phyloP scores from a whole-genome alignment of 2,888 invertebrate species.

The Agonopterix heracliana region DNA sequence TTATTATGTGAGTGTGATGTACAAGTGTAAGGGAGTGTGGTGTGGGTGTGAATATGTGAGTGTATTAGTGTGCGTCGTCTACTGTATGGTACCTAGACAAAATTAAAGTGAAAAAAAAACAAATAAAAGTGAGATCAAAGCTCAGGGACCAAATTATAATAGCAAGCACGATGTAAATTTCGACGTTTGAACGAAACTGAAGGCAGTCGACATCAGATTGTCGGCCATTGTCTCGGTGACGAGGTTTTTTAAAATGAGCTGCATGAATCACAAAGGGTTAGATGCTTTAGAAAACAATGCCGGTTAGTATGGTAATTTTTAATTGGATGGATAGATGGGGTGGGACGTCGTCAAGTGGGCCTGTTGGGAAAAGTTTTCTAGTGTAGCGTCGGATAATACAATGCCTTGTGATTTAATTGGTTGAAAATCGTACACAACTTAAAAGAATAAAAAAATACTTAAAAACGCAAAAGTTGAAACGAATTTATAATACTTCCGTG shows the following conservation, averaged over 20 bases:
- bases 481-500: too few relatives aligned
- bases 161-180: constrained; percentile 1
- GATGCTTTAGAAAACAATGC: not conserved
- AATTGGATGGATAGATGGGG: constrained; percentile 1
- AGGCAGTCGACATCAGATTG: constrained; percentile 5
- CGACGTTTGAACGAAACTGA: constrained; percentile 4
- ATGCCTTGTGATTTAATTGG: too few relatives aligned
- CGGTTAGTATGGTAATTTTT: constrained; percentile 9
- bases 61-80: not conserved
- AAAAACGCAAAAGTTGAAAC: too few relatives aligned
- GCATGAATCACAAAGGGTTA: constrained; percentile 7
- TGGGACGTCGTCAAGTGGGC: too few relatives aligned
- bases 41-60: not conserved
- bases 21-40: not conserved
- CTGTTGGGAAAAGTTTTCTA: too few relatives aligned
- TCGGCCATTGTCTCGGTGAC: constrained; percentile 1
- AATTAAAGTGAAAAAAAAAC: not conserved
- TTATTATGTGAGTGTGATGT: too few relatives aligned
- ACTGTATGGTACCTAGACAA: not conserved
- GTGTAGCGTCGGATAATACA: too few relatives aligned
- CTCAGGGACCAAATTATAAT: not conserved
- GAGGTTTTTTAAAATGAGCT: constrained; percentile 9
- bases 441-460: too few relatives aligned
- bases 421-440: too few relatives aligned
- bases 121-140: not conserved